Percentiles rank a stretch among this genome's conserved stretches.
Evolutionary conservation across 2,113 vertebrate genomes (phyloP).

Genomic region (Prionailurus viverrinus): DNA sequence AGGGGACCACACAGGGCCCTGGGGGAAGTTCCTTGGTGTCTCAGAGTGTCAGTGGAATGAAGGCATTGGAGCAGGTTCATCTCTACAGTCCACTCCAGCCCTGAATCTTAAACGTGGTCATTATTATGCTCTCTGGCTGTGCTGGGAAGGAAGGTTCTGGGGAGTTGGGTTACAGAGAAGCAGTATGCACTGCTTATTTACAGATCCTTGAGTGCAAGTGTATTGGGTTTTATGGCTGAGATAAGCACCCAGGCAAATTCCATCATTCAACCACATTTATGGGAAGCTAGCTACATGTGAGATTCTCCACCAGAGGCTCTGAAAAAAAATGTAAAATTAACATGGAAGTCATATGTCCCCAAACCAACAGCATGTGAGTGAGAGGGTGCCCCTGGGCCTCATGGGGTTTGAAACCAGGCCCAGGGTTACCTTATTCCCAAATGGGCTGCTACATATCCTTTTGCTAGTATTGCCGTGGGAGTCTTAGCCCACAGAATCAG

Average conservation of each 20-base stretch:
- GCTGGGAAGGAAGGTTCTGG: background rate
- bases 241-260: background rate
- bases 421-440: background rate
- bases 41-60: background rate
- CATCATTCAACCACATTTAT: background rate
- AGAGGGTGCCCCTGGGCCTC: background rate
- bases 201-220: background rate
- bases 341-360: background rate
- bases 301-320: background rate
- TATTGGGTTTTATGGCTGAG: background rate
- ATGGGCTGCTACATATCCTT: background rate
- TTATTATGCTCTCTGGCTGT: background rate
- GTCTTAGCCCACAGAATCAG: background rate
- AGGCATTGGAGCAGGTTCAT: background rate
- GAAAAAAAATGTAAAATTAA: background rate
- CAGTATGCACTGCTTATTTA: background rate
- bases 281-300: background rate
- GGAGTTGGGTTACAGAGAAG: background rate
- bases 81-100: background rate
- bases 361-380: background rate
- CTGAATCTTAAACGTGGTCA: background rate
- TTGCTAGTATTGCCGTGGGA: background rate
- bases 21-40: background rate
- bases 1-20: too few relatives aligned
- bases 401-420: background rate